phyloP scores from a whole-genome alignment of 2,888 invertebrate species.

The Campopleginae sp. region DNA sequence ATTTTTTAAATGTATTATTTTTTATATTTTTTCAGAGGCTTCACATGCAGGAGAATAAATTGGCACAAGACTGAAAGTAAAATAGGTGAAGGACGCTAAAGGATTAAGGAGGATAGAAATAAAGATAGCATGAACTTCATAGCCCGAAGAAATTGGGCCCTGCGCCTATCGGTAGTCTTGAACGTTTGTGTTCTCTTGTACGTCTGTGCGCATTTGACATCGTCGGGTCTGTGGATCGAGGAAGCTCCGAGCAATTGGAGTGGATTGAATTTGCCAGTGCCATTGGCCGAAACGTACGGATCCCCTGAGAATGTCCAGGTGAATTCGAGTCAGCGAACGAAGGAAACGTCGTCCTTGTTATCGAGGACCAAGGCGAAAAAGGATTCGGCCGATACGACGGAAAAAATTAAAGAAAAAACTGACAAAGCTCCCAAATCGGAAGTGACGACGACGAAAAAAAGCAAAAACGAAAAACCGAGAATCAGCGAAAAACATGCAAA shows the following conservation, averaged over 20 bases:
- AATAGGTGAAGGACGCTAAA: conserved; percentile 15
- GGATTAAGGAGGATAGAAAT: conserved; percentile 2
- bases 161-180: conserved; percentile 90
- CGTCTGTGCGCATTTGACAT: conserved; percentile 88
- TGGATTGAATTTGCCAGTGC: conserved; percentile 30
- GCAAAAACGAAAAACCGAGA: background rate
- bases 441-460: conserved; percentile 5
- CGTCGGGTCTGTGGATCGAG: conserved; percentile 83
- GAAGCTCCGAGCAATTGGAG: conserved; percentile 79
- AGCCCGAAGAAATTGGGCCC: conserved; percentile 89
- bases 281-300: conserved; percentile 53
- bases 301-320: conserved; percentile 53
- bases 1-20: background rate
- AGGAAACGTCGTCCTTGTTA: conserved; percentile 15
- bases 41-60: background rate
- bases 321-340: conserved; percentile 57
- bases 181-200: conserved; percentile 90
- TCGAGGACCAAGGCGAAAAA: conserved; percentile 36
- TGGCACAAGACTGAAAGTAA: conserved; percentile 33
- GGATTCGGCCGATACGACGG: conserved; percentile 24
- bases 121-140: conserved; percentile 80
- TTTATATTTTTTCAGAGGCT: conserved; percentile 15
- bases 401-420: conserved; percentile 56
- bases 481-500: background rate
- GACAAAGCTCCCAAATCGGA: background rate